Evolutionary conservation across 2,797 vertebrate species (phyloP).

Genomic region (Pseudomugil tenellus): DNA sequence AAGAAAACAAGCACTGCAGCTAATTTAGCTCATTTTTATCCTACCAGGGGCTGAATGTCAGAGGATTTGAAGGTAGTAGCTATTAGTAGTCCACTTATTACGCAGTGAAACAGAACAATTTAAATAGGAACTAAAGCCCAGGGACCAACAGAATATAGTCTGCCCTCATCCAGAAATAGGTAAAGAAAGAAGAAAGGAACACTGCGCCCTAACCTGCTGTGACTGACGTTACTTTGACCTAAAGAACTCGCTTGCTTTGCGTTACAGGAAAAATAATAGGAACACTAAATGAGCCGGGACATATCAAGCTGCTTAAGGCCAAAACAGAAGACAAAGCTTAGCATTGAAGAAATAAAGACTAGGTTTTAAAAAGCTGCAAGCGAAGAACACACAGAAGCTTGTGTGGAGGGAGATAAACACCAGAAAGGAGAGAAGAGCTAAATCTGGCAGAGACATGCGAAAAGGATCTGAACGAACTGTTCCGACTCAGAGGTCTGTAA

Average conservation of each 20-base stretch:
- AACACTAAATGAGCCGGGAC: slow-evolving; percentile 8
- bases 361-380: no score
- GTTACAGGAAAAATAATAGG: slow-evolving; percentile 12
- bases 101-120: slow-evolving; percentile 16
- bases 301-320: slow-evolving; percentile 18
- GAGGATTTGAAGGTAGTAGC: slow-evolving; percentile 5
- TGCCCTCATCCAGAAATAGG: slow-evolving; percentile 51
- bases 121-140: slow-evolving; percentile 38
- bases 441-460: slow-evolving; percentile 25
- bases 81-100: slow-evolving; percentile 1
- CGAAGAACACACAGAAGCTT: slow-evolving; percentile 50
- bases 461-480: slow-evolving; percentile 12
- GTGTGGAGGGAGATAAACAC: slow-evolving; percentile 37
- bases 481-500: neutral
- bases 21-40: neutral
- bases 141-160: slow-evolving; percentile 59
- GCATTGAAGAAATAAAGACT: no score
- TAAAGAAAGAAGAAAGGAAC: slow-evolving; percentile 20
- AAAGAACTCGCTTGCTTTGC: neutral
- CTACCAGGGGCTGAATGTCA: neutral
- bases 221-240: slow-evolving; percentile 21
- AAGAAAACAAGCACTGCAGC: neutral
- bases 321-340: slow-evolving; percentile 28
- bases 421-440: slow-evolving; percentile 10
- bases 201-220: neutral